Evolutionary conservation across 2,113 vertebrate genomes (phyloP), one percentile per base, ranked within the genome.

Genomic region (Engraulis encrasicolus): DNA sequence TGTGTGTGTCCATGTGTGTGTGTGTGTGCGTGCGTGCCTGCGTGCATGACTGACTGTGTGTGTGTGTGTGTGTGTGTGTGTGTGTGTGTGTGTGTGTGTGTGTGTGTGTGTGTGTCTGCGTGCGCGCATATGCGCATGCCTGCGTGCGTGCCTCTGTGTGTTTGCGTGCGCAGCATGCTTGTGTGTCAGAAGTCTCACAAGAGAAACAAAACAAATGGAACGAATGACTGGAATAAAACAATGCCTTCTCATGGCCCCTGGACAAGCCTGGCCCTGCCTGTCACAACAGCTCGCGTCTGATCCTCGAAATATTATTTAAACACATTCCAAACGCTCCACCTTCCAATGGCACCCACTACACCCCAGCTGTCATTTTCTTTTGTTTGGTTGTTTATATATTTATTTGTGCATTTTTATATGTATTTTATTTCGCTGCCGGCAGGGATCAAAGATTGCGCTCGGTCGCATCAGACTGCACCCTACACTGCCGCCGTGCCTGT

Each of bases 281-380:
- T 74, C 66, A 14, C 31, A 31, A 31, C 1, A n/a, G 66, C 14
- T 15, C 27, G 5, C 11, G 27, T 74, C 17, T 34, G 66, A 34
- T 31, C 27, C 27, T 15, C 7, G 66, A 74, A 34, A 34, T 34
- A 74, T 74, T 34, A 12, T 14, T 74, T 74, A 74, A 74, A 74
- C 66, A 14, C 27, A 74, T 34, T 74, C 66, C 66, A 36, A 74
- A 74, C 6, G 66, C 66, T 74, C 15, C 66, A 74, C 66, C 66
- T 31, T 74, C 31, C 34, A 31, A 74, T 34, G 5, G 15, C 66
- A 3, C 3, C 14, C 66, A 1, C 66, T 2, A 15, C 11, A 15
- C 66, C 66, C n/a, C 66, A 74, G 66, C 66, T 74, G 66, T 74
- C 66, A 31, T 27, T 74, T 74, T 34, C 12, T 34, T 34, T 34